A percentile compares a stretch with the other conserved stretches of the same genome.
These are phyloP conservation scores for Ectemnius continuus DNA, from an alignment of 2,888 invertebrate genomes.

Conservation along the genomic window DNA sequence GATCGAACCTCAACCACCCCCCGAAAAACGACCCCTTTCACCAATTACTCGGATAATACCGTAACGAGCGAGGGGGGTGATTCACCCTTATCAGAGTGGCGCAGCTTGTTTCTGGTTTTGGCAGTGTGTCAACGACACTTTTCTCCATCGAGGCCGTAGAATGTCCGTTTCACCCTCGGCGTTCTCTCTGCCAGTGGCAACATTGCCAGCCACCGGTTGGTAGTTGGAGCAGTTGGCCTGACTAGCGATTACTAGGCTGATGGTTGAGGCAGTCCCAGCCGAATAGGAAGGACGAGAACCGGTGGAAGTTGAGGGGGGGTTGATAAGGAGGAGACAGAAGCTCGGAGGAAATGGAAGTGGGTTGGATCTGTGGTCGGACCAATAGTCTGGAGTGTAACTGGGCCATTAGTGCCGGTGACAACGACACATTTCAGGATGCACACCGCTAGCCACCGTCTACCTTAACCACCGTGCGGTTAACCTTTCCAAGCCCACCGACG, in stretches of 20 bases:
- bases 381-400: slow-evolving; percentile 49
- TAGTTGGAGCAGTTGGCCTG: too few relatives aligned
- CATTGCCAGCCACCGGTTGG: too few relatives aligned
- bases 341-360: too few relatives aligned
- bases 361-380: slow-evolving; percentile 41
- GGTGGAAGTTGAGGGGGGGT: too few relatives aligned
- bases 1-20: too few relatives aligned
- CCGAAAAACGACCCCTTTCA: too few relatives aligned
- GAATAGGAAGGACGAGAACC: too few relatives aligned
- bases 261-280: too few relatives aligned
- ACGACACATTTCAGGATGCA: slow-evolving; percentile 38
- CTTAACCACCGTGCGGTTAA: slow-evolving; percentile 51
- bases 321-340: slow-evolving; percentile 14
- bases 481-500: slow-evolving; percentile 48
- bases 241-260: too few relatives aligned
- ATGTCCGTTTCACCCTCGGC: neutral
- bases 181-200: too few relatives aligned
- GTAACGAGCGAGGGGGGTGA: too few relatives aligned
- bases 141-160: slow-evolving; percentile 26
- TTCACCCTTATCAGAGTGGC: neutral
- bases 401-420: slow-evolving; percentile 51
- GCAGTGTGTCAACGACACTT: slow-evolving; percentile 42
- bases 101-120: slow-evolving; percentile 21
- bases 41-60: too few relatives aligned
- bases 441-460: slow-evolving; percentile 34